Evolutionary conservation across 2,888 invertebrate genomes (phyloP).

Genomic region (Lasius platythorax): DNA sequence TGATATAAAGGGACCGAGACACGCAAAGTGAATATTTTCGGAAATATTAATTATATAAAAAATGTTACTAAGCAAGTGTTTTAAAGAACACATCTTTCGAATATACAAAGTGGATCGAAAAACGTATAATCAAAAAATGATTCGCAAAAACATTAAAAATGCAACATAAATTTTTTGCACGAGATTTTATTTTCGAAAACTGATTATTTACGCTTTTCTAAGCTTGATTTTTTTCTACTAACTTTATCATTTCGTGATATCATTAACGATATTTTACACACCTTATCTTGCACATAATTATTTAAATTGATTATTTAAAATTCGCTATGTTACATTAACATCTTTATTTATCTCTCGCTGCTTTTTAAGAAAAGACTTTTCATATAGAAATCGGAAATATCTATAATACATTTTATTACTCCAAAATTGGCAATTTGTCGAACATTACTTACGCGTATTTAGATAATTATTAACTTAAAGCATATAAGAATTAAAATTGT

Average conservation of each 20-base stretch:
- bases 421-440: neutral
- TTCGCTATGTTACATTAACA: neutral
- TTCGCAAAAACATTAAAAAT: neutral
- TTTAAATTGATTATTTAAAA: neutral
- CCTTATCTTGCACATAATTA: neutral
- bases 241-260: no score
- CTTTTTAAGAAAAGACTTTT: neutral
- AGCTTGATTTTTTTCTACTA: neutral
- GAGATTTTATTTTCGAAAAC: neutral
- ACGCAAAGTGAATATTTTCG: neutral
- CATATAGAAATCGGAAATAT: neutral
- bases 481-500: neutral
- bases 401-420: neutral
- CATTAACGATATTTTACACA: no score
- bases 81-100: neutral
- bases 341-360: neutral
- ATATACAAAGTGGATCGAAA: no score
- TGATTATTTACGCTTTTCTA: neutral
- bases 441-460: neutral
- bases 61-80: neutral
- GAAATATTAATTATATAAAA: neutral
- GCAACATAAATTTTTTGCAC: neutral
- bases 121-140: neutral
- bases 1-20: neutral
- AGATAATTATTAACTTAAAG: neutral